A percentile compares a stretch with the other conserved stretches of the same genome.
Conservation (phyloP, 1,140 invertebrate species). For the Tribolium castaneum region DNA sequence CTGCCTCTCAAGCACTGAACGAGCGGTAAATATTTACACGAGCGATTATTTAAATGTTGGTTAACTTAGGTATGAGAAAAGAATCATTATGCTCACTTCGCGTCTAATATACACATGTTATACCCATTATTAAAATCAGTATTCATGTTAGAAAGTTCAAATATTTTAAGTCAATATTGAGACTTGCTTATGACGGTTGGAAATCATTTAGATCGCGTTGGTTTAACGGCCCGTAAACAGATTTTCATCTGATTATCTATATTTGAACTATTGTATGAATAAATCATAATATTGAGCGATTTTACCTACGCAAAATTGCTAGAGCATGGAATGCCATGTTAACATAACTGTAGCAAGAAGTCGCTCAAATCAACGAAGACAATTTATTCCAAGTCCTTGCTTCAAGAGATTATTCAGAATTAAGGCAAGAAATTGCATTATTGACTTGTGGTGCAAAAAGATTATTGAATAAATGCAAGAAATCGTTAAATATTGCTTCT, state of each 20-base stretch:
- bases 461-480: no score
- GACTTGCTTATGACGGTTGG: background rate
- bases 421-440: no score
- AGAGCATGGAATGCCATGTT: no score
- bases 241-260: no score
- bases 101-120: background rate
- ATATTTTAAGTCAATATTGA: background rate
- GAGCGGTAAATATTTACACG: conserved; percentile 5
- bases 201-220: background rate
- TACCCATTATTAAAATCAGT: background rate
- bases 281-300: background rate
- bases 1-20: background rate
- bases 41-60: background rate
- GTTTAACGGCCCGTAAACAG: background rate
- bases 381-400: no score
- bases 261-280: no score
- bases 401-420: no score
- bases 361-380: no score
- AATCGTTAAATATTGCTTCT: no score
- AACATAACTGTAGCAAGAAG: no score
- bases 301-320: no score
- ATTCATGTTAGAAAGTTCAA: background rate
- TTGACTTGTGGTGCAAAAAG: no score
- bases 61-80: background rate
- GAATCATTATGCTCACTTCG: background rate